Base-by-base conservation (phyloP, 1,140 invertebrate species). In the Tetragnatha versicolor region DNA sequence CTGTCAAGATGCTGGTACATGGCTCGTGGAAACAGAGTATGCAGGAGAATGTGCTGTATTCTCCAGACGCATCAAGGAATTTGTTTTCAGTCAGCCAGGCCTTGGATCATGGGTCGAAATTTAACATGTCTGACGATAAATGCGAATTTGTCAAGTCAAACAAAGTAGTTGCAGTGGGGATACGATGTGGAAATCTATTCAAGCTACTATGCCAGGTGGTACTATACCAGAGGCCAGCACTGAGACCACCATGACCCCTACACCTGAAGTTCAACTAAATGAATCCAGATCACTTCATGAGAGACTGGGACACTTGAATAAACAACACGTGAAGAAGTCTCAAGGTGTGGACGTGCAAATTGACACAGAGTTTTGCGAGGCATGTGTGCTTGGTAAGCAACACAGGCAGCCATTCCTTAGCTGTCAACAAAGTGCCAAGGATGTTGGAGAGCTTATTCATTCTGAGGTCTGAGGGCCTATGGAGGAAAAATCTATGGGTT, bases 391-490 rank as follows among this genome's bases (percentile, higher is more conserved):
- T 14, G 25, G 53, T 7, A 58, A 58, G n/a, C 6, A 58, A 29
- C 27, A 58, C 31, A 58, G 53, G 27, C n/a, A 4, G 20, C 22
- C 53, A 58, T 29, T 58, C 27, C 20, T 29, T 12, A 27, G n/a
- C n/a, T 29, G 27, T 29, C 22, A 58, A n/a, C 53, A 58, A 29
- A 25, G 53, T 58, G 53, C 10, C 10, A 51, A 29, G 22, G 25
- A 55, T 17, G 22, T 61, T 61, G 20, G 12, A 9, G 81, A 75
- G 45, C 22, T 80, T 49, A 51, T 82, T n/a, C 80, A 82, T 58
- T 37, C 10, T 5, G 80, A 83, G 47, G 60, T 82, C 35, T 77
- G 49, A 35, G 80, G 78, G 31, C 70, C 82, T 42, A 81, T 81
- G 39, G 22, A 33, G 66, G 45, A 47, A 6, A 37, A 14, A 31